phyloP scores from a whole-genome alignment of 2,797 vertebrate species.

The Crocidura indochinensis region DNA sequence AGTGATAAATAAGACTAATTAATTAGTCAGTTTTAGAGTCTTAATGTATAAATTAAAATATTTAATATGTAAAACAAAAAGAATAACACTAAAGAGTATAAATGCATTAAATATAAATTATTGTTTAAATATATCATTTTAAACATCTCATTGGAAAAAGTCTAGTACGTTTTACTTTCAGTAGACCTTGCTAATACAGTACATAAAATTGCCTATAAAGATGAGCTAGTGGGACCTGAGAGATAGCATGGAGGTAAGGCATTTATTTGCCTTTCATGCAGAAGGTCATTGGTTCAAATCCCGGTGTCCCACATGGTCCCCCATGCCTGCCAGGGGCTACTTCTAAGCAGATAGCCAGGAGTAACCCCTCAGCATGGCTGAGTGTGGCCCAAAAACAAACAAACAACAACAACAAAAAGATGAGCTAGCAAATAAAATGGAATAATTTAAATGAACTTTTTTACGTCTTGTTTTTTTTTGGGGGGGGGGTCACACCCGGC shows the following conservation, averaged over 20 bases:
- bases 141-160: slow-evolving; percentile 42
- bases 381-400: no score
- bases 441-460: slow-evolving; percentile 10
- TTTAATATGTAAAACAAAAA: slow-evolving; percentile 51
- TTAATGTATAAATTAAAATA: slow-evolving; percentile 38
- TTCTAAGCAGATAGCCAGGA: no score
- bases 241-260: no score
- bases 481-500: no score
- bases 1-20: slow-evolving; percentile 31
- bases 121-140: slow-evolving; percentile 42
- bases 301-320: no score
- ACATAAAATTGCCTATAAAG: neutral
- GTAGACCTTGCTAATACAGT: neutral
- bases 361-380: no score
- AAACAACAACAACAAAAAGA: no score
- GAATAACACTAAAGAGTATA: slow-evolving; percentile 19
- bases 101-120: slow-evolving; percentile 45
- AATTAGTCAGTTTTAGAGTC: slow-evolving; percentile 26
- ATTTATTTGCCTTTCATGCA: no score
- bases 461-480: no score
- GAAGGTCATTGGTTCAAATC: no score
- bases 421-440: neutral
- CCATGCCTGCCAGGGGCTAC: no score
- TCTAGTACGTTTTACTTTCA: neutral
- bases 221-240: no score